These are phyloP conservation scores for Noctilio leporinus DNA, from an alignment of 2,113 vertebrate species.

Conservation along the genomic window DNA sequence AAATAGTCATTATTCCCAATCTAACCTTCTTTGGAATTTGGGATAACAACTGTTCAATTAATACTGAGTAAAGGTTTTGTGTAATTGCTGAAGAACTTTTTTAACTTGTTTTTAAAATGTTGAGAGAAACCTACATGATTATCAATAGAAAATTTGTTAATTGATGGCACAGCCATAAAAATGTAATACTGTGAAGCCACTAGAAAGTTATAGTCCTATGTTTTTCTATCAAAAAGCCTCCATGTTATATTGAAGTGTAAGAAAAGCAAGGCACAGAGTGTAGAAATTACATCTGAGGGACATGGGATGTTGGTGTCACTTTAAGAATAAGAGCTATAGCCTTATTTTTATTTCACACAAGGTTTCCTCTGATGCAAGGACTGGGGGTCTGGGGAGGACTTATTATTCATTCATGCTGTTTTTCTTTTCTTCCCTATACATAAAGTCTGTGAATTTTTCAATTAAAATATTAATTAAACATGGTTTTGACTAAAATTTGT, in stretches of 20 bases:
- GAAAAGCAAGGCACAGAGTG: background rate
- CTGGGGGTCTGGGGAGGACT: background rate
- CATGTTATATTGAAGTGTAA: background rate
- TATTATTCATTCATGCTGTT: background rate
- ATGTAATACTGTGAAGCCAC: background rate
- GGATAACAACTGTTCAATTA: background rate
- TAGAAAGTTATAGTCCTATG: background rate
- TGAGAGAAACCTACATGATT: background rate
- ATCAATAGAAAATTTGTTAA: background rate
- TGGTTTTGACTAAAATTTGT: background rate
- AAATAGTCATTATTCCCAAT: background rate
- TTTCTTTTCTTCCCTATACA: background rate
- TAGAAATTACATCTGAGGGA: background rate
- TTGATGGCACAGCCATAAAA: background rate
- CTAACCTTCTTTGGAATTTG: background rate
- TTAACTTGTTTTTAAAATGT: background rate
- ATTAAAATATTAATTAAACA: constrained; percentile 36
- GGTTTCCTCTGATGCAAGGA: background rate
- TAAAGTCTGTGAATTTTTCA: background rate
- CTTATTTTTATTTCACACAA: background rate
- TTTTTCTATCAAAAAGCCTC: background rate
- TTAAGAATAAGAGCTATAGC: background rate
- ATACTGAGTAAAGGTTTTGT: background rate
- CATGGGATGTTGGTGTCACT: background rate
- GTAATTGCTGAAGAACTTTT: background rate